Evolutionary conservation across 1,140 invertebrate species (phyloP).

Genomic region (Calliopsis andreniformis): DNA sequence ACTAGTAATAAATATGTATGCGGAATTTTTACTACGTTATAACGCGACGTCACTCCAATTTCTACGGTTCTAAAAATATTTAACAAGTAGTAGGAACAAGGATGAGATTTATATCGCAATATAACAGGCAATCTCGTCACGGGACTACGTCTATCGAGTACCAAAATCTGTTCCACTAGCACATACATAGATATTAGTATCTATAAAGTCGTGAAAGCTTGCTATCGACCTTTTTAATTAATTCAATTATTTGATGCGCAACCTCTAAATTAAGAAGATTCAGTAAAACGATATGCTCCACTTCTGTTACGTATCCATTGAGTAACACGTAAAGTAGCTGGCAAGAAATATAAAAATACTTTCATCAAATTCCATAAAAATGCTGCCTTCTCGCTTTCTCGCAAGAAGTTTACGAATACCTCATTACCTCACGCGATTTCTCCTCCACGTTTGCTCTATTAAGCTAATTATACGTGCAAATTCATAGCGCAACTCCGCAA

Average conservation of each 20-base stretch:
- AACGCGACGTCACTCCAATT: neutral
- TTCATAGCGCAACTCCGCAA: neutral
- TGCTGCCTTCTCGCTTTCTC: neutral
- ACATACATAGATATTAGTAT: too few relatives aligned
- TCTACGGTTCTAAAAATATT: neutral
- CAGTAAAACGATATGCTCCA: too few relatives aligned
- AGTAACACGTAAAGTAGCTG: too few relatives aligned
- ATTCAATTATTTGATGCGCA: too few relatives aligned
- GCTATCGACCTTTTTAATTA: too few relatives aligned
- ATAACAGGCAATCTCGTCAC: neutral
- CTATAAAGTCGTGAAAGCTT: too few relatives aligned
- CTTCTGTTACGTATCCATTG: too few relatives aligned
- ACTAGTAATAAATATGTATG: neutral
- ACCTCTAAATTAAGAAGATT: too few relatives aligned
- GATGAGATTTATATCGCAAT: neutral
- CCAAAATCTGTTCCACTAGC: too few relatives aligned
- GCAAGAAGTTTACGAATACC: conserved; percentile 4
- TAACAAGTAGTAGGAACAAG: neutral
- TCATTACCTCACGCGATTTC: neutral
- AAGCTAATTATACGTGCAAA: conserved; percentile 3
- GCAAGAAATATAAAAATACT: neutral
- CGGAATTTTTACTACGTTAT: neutral
- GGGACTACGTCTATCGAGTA: too few relatives aligned
- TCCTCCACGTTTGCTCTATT: neutral
- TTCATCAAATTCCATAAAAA: conserved; percentile 7